Base-by-base conservation (phyloP, 2,113 vertebrate genomes). In the Myotis yumanensis region DNA sequence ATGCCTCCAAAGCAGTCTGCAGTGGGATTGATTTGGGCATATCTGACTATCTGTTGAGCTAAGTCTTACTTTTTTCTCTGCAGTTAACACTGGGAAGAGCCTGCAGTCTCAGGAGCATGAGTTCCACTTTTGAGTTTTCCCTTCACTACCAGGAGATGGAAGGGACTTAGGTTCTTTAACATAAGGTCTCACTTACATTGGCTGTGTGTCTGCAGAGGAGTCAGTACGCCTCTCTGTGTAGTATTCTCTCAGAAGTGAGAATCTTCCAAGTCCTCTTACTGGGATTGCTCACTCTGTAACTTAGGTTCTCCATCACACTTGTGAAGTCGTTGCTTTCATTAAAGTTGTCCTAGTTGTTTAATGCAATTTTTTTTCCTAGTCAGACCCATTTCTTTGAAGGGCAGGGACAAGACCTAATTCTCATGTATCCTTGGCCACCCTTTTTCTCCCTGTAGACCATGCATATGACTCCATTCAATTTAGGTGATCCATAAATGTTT, bases 41-140 rank as follows among this genome's bases (percentile, higher is more conserved):
- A 94, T 96, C 88, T 80, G 71, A 95, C 89, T 97, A 48, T 86
- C 25, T 81, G 52, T 95, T 92, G 94, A 97, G 89, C 76, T 37
- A 72, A 59, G 94, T 97, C 84, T 96, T 95, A 69, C 11, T 7
- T 86, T 68, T 30, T 14, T 72, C 37, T 97, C 40, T 96, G 22
- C 94, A 94, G 54, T 80, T 80, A 93, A 71, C 95, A 76, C 86
- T 96, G 68, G 64, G 28, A 93, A 52, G 16, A 83, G 10, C 73
- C 51, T 91, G 8, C 2, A 17, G 1, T 57, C 62, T 92, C 4
- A 79, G 64, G 46, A 86, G 80, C 22, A 37, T 80, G 35, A 93
- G 17, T 15, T 54, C 68, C 12, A 62, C 23, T 77, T 90, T 93
- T 48, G 18, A 52, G 7, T 37, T 91, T 80, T 71, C 62, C 40